Percentiles rank a stretch among this genome's conserved stretches.
Evolutionary conservation across 2,113 vertebrate genomes (phyloP).

Genomic region (Petromus typicus): DNA sequence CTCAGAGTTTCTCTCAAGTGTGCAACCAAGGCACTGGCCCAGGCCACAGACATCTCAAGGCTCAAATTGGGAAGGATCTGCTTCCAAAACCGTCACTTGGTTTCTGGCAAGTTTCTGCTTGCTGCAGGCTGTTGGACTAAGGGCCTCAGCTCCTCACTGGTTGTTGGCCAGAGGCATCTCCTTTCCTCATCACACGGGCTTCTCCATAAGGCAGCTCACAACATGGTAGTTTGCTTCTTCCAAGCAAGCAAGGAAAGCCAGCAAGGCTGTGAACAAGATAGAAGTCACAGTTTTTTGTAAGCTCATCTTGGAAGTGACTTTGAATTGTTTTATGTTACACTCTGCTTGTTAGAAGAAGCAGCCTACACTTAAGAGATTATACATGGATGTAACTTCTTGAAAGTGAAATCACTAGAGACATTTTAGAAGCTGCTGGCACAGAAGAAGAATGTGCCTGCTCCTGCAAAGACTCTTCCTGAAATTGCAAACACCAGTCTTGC

Average conservation of each 20-base stretch:
- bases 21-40: neutral
- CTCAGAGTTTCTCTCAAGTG: conserved; percentile 1
- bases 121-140: neutral
- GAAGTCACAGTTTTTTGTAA: conserved; percentile 12
- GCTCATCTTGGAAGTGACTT: conserved; percentile 22
- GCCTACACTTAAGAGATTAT: neutral
- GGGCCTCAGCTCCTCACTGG: neutral
- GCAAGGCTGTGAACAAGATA: neutral
- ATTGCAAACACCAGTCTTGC: neutral
- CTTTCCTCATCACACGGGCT: neutral
- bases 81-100: neutral
- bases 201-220: conserved; percentile 46
- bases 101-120: conserved; percentile 24
- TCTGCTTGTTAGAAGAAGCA: neutral
- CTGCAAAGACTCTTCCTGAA: conserved; percentile 50
- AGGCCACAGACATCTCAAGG: neutral
- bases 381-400: neutral
- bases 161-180: conserved; percentile 30
- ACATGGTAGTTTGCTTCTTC: conserved; percentile 14
- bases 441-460: neutral
- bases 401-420: neutral
- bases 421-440: conserved; percentile 29
- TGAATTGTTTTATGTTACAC: neutral
- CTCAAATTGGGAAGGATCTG: conserved; percentile 7
- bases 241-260: conserved; percentile 20